A percentile compares a stretch with the other conserved stretches of the same genome.
Conservation (phyloP, 2,797 vertebrate genomes). For the Amblyopsis hoosieri region DNA sequence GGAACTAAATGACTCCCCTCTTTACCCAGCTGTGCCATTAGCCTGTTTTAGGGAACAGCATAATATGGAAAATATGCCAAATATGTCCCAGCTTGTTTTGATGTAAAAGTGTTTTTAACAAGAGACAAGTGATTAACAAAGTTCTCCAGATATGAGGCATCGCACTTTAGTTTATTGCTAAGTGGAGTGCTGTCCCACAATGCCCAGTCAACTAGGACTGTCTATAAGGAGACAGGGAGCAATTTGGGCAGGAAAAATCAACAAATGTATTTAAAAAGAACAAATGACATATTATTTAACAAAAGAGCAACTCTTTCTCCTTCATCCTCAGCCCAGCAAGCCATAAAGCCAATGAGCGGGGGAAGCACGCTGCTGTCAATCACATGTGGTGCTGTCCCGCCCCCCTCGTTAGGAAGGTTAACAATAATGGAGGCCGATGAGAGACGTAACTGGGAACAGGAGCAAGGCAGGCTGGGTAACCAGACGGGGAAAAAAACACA, state of each 20-base stretch:
- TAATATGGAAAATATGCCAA: constrained; percentile 37
- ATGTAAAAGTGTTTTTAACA: background rate
- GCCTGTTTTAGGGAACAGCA: constrained; percentile 14
- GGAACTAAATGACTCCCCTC: constrained; percentile 45
- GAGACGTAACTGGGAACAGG: constrained; percentile 88
- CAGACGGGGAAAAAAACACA: constrained; percentile 63
- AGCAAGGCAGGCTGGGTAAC: constrained; percentile 82
- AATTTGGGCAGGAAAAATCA: constrained; percentile 6
- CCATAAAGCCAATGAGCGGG: constrained; percentile 82
- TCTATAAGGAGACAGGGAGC: constrained; percentile 40
- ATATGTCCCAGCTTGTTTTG: constrained; percentile 33
- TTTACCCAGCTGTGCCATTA: constrained; percentile 3
- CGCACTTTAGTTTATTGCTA: constrained; percentile 31
- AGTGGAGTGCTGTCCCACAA: constrained; percentile 55
- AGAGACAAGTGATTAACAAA: constrained; percentile 5
- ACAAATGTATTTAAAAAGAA: constrained; percentile 41
- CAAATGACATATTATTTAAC: constrained; percentile 5
- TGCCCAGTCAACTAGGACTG: constrained; percentile 43
- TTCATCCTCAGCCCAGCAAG: constrained; percentile 50
- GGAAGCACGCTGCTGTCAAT: constrained; percentile 88
- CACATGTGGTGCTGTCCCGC: constrained; percentile 84
- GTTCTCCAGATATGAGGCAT: constrained; percentile 32
- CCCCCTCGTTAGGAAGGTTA: constrained; percentile 99
- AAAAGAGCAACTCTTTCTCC: constrained; percentile 15
- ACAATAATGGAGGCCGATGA: constrained; percentile 94